Base-by-base conservation (phyloP, 2,888 invertebrate species). In the Plebejus melissa region DNA sequence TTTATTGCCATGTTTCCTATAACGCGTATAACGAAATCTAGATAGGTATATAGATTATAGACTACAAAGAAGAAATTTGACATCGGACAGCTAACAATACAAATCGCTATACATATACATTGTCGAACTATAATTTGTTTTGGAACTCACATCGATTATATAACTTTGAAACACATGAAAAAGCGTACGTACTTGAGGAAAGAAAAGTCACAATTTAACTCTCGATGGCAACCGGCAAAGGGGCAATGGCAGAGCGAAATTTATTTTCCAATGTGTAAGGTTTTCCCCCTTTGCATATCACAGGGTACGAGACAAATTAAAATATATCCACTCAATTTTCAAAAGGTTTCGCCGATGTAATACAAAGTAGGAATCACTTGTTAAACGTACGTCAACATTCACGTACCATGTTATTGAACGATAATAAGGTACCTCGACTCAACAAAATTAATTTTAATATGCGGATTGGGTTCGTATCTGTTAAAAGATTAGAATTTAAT, bases 301-400 rank as follows among this genome's bases (percentile, higher is more conserved):
- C 60, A 7, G 22, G 60, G 28, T 13, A 65, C 3, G 32, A 32
- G 65, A 65, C 13, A 32, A 65, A 65, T 65, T 65, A 32, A 65
- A 65, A 60, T 65, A 32, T 32, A 32, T 65, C 65, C 32, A 65
- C 32, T 32, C 32, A 32, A 65, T 65, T 65, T 32, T 65, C 65
- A 65, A 65, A 65, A 65, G 65, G 65, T 32, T 32, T 65, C 65
- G 11, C 28, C 13, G 65, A 65, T 32, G 3, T 65, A 32, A 65
- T 65, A 65, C 32, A 65, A 32, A 28, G 32, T 32, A 65, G 9
- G 13, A 32, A 60, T 22, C 9, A 22, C 13, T 65, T 65, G 32
- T 11, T 65, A 32, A 32, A 65, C 65, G 11, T 13, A 60, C 60
- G 28, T 65, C 32, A 65, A 9, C 28, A 3, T 32, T 32, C 65